phyloP scores from a whole-genome alignment of 2,888 invertebrate species.

The Campoletis raptor region DNA sequence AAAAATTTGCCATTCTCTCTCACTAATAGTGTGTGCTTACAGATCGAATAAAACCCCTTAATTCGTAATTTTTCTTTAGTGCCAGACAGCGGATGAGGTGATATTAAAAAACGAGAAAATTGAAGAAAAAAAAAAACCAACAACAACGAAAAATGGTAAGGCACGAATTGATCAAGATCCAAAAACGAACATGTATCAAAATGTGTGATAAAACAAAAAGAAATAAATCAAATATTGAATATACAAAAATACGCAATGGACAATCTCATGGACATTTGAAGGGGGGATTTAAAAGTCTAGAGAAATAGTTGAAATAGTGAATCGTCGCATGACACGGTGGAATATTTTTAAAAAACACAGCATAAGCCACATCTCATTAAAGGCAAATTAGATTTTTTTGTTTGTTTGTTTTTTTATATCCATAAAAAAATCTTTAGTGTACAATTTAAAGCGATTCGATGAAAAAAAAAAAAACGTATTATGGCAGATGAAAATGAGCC shows the following conservation, averaged over 20 bases:
- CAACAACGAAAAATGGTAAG: slow-evolving; percentile 60
- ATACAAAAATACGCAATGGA: slow-evolving; percentile 35
- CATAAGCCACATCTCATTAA: slow-evolving; percentile 81
- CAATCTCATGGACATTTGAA: slow-evolving; percentile 55
- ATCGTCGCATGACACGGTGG: slow-evolving; percentile 77
- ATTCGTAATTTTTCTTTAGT: slow-evolving; percentile 1
- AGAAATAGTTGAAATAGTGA: slow-evolving; percentile 72
- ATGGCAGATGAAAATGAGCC: background rate
- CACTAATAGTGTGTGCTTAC: background rate
- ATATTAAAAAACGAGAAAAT: slow-evolving; percentile 33
- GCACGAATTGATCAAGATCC: slow-evolving; percentile 67
- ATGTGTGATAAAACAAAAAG: slow-evolving; percentile 68
- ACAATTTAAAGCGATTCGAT: background rate
- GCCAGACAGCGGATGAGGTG: slow-evolving; percentile 56
- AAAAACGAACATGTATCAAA: slow-evolving; percentile 72
- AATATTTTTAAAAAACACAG: slow-evolving; percentile 79
- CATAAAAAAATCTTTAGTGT: background rate
- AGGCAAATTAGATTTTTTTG: slow-evolving; percentile 40
- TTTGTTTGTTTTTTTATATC: slow-evolving; percentile 55
- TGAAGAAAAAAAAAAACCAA: slow-evolving; percentile 65
- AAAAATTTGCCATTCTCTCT: slow-evolving; percentile 11
- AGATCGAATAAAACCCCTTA: slow-evolving; percentile 16
- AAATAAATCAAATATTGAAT: slow-evolving; percentile 26
- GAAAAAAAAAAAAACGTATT: background rate
- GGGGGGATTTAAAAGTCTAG: slow-evolving; percentile 69